Conservation (phyloP, 2,113 vertebrate species). For the Eublepharis macularius region DNA sequence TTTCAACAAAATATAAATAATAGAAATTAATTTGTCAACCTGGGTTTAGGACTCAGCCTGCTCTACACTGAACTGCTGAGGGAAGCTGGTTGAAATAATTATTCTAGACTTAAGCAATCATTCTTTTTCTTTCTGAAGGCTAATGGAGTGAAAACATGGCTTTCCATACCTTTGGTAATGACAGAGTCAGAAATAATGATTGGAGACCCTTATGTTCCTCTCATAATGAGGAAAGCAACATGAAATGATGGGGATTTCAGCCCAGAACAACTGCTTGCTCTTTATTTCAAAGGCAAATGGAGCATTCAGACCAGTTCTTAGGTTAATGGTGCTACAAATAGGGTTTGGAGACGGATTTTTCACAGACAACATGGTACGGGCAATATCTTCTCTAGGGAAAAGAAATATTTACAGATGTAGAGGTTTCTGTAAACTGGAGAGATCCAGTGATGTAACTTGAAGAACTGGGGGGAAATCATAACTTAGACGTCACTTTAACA, state of each 20-base stretch:
- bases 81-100: constrained; percentile 79
- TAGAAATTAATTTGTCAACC: constrained; percentile 77
- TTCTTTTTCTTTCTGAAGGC: constrained; percentile 77
- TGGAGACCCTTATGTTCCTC: constrained; percentile 54
- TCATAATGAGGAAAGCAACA: constrained; percentile 65
- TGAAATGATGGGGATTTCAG: constrained; percentile 62
- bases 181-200: constrained; percentile 64
- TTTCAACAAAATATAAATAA: constrained; percentile 73
- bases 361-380: constrained; percentile 32
- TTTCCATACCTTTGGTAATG: constrained; percentile 68
- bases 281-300: constrained; percentile 70
- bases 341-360: constrained; percentile 60
- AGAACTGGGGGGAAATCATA: not conserved
- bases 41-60: constrained; percentile 44
- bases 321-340: constrained; percentile 63
- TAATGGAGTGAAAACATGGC: constrained; percentile 76
- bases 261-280: constrained; percentile 53
- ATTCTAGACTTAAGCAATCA: constrained; percentile 73
- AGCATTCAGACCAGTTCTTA: constrained; percentile 50
- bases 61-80: constrained; percentile 53
- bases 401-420: constrained; percentile 54
- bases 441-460: not conserved
- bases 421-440: constrained; percentile 4
- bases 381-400: constrained; percentile 40
- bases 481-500: not conserved